phyloP scores from a whole-genome alignment of 2,113 vertebrate genomes.

The Macrotis lagotis region DNA sequence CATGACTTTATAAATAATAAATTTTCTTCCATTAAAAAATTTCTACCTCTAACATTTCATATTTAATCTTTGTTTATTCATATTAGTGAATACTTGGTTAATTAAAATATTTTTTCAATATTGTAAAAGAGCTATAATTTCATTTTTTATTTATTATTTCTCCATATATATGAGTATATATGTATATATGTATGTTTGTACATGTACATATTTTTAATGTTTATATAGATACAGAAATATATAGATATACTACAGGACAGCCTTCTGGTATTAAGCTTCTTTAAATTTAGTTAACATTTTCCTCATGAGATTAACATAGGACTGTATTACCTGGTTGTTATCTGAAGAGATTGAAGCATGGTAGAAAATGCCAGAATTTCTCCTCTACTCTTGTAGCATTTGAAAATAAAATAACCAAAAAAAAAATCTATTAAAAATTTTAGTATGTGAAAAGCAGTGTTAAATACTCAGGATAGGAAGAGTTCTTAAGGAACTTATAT shows the following conservation, averaged over 20 bases:
- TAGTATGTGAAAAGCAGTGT: not conserved
- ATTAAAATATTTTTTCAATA: slow-evolving; percentile 20
- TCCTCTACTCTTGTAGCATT: not conserved
- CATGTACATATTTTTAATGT: not conserved
- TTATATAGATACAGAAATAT: not conserved
- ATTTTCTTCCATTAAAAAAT: slow-evolving; percentile 2
- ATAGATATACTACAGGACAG: not conserved
- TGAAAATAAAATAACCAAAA: not conserved
- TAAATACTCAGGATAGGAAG: not conserved
- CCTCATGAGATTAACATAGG: not conserved
- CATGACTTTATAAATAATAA: not conserved
- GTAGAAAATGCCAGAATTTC: not conserved
- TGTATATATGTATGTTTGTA: not conserved
- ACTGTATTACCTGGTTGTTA: not conserved
- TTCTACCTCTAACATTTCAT: slow-evolving; percentile 1
- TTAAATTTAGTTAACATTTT: not conserved
- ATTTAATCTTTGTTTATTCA: slow-evolving; percentile 24
- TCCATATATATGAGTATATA: not conserved
- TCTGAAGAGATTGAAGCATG: not conserved
- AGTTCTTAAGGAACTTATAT: not conserved
- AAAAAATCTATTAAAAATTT: not conserved
- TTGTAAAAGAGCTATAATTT: slow-evolving; percentile 3
- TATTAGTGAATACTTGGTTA: not conserved
- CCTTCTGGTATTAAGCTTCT: not conserved
- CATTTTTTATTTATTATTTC: not conserved